Conservation (phyloP, 2,888 invertebrate genomes). For the Andrena marginata region DNA sequence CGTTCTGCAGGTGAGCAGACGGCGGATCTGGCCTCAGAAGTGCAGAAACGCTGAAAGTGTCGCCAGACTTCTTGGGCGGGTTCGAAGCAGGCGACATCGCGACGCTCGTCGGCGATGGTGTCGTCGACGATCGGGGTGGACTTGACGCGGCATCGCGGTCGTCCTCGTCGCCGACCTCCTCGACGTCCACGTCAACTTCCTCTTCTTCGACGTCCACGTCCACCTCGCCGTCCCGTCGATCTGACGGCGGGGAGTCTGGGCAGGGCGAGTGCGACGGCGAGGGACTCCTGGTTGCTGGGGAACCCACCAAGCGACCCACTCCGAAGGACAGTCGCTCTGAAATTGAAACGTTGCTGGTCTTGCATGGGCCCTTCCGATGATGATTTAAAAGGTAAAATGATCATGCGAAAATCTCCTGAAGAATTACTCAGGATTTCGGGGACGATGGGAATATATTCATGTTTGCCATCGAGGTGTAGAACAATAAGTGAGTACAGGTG, state of each 20-base stretch:
- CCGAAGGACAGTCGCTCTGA: conserved; percentile 94
- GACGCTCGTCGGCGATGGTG: conserved; percentile 78
- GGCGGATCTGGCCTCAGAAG: conserved; percentile 92
- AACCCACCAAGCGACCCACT: conserved; percentile 91
- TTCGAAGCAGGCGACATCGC: conserved; percentile 75
- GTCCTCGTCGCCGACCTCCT: conserved; percentile 83
- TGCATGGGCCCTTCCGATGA: background rate
- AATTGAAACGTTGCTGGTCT: conserved; percentile 78
- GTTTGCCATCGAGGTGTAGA: too few species aligned
- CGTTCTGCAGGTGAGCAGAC: conserved; percentile 86
- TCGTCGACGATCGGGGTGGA: conserved; percentile 80
- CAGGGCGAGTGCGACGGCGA: conserved; percentile 82
- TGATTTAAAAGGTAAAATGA: too few species aligned
- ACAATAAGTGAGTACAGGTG: background rate
- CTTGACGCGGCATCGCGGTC: conserved; percentile 80
- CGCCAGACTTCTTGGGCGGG: conserved; percentile 86
- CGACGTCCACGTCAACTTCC: conserved; percentile 83
- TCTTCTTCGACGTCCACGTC: conserved; percentile 82
- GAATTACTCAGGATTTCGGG: too few species aligned
- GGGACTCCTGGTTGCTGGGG: conserved; percentile 80
- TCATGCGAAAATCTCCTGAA: too few species aligned
- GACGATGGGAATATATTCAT: too few species aligned
- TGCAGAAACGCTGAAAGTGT: conserved; percentile 94
- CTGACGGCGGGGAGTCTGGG: conserved; percentile 81
- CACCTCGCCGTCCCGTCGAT: conserved; percentile 81